Evolutionary conservation across 1,140 invertebrate species (phyloP).

Genomic region (Subanguina moxae): DNA sequence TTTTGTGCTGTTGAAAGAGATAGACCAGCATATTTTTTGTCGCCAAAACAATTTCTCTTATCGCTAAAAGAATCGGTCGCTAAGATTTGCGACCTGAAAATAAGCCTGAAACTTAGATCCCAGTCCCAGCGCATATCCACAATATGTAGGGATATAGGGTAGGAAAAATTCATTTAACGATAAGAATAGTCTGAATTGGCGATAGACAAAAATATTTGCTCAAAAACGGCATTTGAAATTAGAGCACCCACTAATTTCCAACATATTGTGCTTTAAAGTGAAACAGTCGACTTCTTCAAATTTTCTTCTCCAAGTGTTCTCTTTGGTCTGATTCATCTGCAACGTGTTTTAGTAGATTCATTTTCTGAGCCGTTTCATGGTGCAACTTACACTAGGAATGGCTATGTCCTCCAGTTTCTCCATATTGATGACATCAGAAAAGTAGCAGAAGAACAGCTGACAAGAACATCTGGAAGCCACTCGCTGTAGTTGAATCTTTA

Average conservation of each 20-base stretch:
- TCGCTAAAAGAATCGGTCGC: too few relatives aligned
- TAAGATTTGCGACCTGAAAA: too few relatives aligned
- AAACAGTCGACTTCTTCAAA: conserved; percentile 85
- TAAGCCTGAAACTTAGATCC: too few relatives aligned
- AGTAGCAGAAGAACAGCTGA: conserved; percentile 93
- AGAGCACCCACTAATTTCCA: conserved; percentile 71
- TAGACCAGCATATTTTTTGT: too few relatives aligned
- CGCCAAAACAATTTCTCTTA: too few relatives aligned
- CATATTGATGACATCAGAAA: conserved; percentile 76
- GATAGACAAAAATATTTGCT: neutral
- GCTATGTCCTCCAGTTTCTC: conserved; percentile 66
- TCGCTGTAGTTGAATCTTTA: conserved; percentile 75
- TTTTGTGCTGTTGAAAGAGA: too few relatives aligned
- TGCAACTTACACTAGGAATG: conserved; percentile 18
- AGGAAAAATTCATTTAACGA: too few relatives aligned
- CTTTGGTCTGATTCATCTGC: conserved; percentile 20
- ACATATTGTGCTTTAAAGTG: conserved; percentile 93
- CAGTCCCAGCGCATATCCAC: too few relatives aligned
- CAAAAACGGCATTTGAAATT: neutral
- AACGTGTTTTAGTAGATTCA: neutral
- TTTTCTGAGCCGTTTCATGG: neutral
- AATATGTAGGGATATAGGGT: too few relatives aligned
- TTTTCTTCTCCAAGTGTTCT: conserved; percentile 55
- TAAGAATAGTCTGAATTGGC: too few relatives aligned
- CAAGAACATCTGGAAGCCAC: conserved; percentile 94